A percentile compares a stretch with the other conserved stretches of the same genome.
These are phyloP conservation scores for Pao palembangensis DNA, from an alignment of 2,113 vertebrate genomes.

Conservation along the genomic window DNA sequence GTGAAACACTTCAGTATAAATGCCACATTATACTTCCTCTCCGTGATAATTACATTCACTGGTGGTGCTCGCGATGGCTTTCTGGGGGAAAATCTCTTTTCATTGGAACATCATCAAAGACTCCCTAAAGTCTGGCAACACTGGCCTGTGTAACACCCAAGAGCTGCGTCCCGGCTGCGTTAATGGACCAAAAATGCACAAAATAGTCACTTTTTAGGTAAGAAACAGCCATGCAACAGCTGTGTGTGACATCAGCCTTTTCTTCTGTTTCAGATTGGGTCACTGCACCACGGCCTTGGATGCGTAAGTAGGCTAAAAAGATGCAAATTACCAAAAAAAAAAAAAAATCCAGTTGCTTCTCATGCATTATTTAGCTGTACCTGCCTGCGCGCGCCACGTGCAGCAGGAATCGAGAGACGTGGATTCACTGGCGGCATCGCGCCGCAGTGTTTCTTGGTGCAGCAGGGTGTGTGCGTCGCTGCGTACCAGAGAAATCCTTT, in stretches of 20 bases:
- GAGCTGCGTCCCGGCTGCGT: slow-evolving; percentile 3
- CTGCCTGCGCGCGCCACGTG: neutral
- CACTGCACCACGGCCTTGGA: slow-evolving; percentile 93
- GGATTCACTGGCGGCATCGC: neutral
- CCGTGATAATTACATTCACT: slow-evolving; percentile 8
- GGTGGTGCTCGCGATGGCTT: neutral
- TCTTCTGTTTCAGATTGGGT: slow-evolving; percentile 84
- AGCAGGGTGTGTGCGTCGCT: slow-evolving; percentile 9
- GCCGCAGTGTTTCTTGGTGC: slow-evolving; percentile 34
- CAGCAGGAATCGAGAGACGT: neutral
- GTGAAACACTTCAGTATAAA: slow-evolving; percentile 20
- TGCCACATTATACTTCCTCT: slow-evolving; percentile 14
- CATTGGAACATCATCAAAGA: slow-evolving; percentile 16
- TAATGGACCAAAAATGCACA: neutral
- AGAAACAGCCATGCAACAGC: neutral
- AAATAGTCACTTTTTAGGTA: neutral
- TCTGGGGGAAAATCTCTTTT: slow-evolving; percentile 15
- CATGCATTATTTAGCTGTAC: neutral
- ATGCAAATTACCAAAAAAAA: slow-evolving; percentile 10
- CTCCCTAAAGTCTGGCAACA: neutral
- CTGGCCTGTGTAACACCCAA: neutral
- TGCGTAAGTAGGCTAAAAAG: slow-evolving; percentile 86
- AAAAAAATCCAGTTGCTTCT: slow-evolving; percentile 1
- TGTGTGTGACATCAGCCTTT: slow-evolving; percentile 16
- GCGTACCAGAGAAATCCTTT: no score